Percentiles rank a stretch among this genome's conserved stretches.
These are phyloP conservation scores for Horisme vitalbata DNA, from an alignment of 2,888 invertebrate species.

Conservation along the genomic window DNA sequence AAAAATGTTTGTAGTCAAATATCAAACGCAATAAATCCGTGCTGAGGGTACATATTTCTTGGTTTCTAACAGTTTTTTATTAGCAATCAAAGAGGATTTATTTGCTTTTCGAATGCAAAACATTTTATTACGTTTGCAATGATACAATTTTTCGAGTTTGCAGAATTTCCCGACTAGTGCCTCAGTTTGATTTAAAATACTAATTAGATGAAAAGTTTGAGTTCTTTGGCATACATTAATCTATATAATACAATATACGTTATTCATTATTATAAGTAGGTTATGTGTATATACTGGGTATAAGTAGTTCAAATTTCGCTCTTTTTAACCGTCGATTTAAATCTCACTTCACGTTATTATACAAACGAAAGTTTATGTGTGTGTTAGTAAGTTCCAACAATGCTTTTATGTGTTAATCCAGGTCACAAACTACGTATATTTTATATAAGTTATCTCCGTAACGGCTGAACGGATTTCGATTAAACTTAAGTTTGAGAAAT, in stretches of 20 bases:
- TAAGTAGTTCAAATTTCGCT: no score
- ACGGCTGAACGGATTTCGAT: no score
- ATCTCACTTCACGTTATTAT: no score
- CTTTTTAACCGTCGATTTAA: no score
- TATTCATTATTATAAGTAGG: no score
- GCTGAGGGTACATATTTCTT: conserved; percentile 38
- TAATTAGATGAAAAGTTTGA: not conserved
- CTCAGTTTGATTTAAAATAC: conserved; percentile 19
- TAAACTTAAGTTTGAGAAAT: no score
- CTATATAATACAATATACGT: not conserved
- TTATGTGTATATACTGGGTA: no score
- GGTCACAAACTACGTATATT: no score
- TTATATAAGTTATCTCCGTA: no score
- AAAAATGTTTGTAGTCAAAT: not conserved
- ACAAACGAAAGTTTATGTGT: no score
- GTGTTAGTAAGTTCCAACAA: no score
- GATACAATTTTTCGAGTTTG: conserved; percentile 37
- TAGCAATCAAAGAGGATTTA: conserved; percentile 58
- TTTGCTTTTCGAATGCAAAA: conserved; percentile 59
- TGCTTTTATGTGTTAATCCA: no score
- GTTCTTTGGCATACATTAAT: not conserved
- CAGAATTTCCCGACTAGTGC: conserved; percentile 23
- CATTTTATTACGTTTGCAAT: conserved; percentile 48
- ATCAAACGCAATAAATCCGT: not conserved
- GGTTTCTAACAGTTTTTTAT: conserved; percentile 64